These are phyloP conservation scores for Psittacula cyanocephala DNA, from an alignment of 2,113 vertebrate genomes.

Conservation along the genomic window DNA sequence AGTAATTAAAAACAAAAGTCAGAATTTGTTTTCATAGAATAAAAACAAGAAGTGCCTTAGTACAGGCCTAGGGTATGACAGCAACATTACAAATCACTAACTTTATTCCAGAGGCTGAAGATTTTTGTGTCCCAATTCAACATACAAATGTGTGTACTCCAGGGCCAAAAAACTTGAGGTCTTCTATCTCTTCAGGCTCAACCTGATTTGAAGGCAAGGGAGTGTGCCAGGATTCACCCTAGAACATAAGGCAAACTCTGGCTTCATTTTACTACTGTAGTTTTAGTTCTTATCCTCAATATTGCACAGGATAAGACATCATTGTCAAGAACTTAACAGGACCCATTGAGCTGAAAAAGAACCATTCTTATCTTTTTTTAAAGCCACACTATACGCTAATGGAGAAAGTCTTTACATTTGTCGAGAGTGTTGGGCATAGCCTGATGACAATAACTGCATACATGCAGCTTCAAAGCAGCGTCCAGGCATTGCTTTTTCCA, in stretches of 20 bases:
- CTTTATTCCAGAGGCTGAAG: neutral
- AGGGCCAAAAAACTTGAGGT: neutral
- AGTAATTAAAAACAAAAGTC: neutral
- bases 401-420: neutral
- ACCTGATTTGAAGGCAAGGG: neutral
- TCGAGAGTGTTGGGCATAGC: neutral
- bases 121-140: neutral
- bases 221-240: neutral
- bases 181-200: neutral
- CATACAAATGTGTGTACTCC: rapidly evolving
- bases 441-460: neutral
- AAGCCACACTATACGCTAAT: neutral
- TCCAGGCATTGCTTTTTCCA: neutral
- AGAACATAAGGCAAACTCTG: neutral
- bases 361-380: neutral
- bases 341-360: neutral
- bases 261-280: neutral
- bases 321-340: neutral
- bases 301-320: neutral
- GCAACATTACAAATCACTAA: neutral
- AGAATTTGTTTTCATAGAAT: neutral
- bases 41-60: neutral
- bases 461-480: neutral
- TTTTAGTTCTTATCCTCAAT: neutral
- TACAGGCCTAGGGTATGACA: neutral